Evolutionary conservation across 2,113 vertebrate genomes (phyloP), one percentile per base, ranked within the genome.

Genomic region (Eulemur rufifrons): DNA sequence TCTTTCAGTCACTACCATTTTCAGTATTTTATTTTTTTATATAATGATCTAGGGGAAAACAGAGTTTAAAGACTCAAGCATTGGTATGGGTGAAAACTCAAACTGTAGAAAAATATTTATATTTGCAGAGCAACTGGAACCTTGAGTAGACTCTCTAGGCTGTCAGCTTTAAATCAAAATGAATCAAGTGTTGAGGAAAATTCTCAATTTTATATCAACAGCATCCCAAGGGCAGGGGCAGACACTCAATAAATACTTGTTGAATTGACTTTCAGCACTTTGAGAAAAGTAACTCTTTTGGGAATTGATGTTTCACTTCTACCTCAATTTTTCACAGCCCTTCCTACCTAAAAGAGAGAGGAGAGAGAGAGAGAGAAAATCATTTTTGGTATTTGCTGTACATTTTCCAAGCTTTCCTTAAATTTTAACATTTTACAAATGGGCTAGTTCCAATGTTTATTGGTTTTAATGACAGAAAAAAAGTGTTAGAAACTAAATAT

Each of bases 161-260:
- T 97, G 42, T 54, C 61, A 96, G 81, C 85, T 96, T 78, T 97
- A 96, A 98, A 96, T 96, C 88, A 98, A 87, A 96, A 97, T 94
- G 95, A 96, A 97, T 94, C 92, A 89, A 96, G 83, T 85, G 47
- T 71, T 95, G 90, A 89, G 87, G 34, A 94, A 96, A 92, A 85
- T 64, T 78, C 92, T 94, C 93, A 37, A 89, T 97, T 97, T 95
- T 94, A 91, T 97, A 95, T 92, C 95, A 83, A 34, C 54, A 81
- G 71, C 3, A 0, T 93, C 85, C 94, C 95, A 94, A 97, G 77
- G 92, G 73, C 89, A 96, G 47, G 71, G 45, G 81, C 18, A 91
- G 87, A 92, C 91, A 73, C 71, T 95, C 82, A 95, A 90, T 96
- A 97, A 95, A 95, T 96, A 96, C 71, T 96, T 89, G 94, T 96